A percentile compares a stretch with the other conserved stretches of the same genome.
phyloP scores from a whole-genome alignment of 2,797 vertebrate species.

The Taenioides sp. region DNA sequence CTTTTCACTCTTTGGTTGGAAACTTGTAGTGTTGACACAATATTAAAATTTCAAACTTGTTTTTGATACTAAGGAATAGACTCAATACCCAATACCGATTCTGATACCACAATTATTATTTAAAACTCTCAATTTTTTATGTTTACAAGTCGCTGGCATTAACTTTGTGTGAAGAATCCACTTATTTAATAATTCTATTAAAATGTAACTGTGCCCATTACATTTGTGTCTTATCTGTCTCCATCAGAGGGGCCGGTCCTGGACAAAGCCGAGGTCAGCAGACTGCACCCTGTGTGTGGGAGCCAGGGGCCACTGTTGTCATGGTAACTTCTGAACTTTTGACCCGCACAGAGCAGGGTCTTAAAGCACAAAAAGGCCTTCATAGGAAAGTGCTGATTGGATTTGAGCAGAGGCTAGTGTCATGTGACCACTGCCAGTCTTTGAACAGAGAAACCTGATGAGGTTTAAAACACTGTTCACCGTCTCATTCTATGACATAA shows the following conservation, averaged over 20 bases:
- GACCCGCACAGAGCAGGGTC: conserved; percentile 31
- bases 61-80: no score
- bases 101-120: no score
- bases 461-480: no score
- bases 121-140: no score
- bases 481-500: no score
- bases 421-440: conserved; percentile 27
- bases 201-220: background rate
- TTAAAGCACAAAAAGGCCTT: conserved; percentile 24
- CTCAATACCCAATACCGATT: no score
- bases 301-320: conserved; percentile 57
- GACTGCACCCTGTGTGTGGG: conserved; percentile 48
- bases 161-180: no score
- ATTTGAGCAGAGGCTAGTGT: conserved; percentile 18
- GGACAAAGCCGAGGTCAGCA: conserved; percentile 48
- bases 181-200: no score
- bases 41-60: no score
- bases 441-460: conserved; percentile 44
- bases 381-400: conserved; percentile 28
- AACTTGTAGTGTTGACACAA: no score
- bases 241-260: conserved; percentile 29
- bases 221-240: conserved; percentile 34
- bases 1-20: background rate
- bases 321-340: conserved; percentile 67
- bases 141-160: no score